Conservation (phyloP, 2,797 vertebrate genomes). For the Silurus lanzhouensis region DNA sequence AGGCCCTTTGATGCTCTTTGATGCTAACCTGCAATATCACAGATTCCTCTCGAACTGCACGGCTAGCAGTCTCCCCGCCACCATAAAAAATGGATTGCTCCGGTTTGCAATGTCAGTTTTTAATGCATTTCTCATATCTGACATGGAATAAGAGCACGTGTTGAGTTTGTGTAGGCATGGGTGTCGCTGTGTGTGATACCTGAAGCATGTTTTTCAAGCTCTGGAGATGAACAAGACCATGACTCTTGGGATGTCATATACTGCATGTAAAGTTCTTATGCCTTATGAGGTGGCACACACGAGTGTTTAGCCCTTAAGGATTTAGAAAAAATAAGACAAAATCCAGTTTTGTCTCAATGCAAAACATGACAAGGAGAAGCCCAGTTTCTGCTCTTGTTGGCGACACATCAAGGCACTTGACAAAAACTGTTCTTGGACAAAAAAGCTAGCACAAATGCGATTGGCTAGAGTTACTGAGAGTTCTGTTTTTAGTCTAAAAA, state of each 20-base stretch:
- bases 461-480: conserved; percentile 22
- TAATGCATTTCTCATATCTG: conserved; percentile 28
- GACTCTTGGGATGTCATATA: neutral
- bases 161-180: neutral
- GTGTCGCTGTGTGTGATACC: neutral
- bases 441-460: conserved; percentile 23
- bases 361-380: conserved; percentile 32
- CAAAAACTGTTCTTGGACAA: conserved; percentile 33
- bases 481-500: conserved; percentile 33
- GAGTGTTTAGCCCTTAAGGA: conserved; percentile 6
- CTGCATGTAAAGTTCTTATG: conserved; percentile 3
- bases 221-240: neutral
- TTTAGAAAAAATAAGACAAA: neutral
- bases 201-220: neutral
- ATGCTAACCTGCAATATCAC: conserved; percentile 28
- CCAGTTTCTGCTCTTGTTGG: conserved; percentile 38
- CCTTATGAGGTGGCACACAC: conserved; percentile 16
- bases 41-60: neutral
- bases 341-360: conserved; percentile 41
- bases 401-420: conserved; percentile 43
- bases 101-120: conserved; percentile 40
- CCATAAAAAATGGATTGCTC: conserved; percentile 45
- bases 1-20: conserved; percentile 32
- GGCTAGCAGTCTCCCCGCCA: neutral
- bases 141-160: conserved; percentile 27